Conservation (phyloP, 1,140 invertebrate genomes). For the Conus betulinus region DNA sequence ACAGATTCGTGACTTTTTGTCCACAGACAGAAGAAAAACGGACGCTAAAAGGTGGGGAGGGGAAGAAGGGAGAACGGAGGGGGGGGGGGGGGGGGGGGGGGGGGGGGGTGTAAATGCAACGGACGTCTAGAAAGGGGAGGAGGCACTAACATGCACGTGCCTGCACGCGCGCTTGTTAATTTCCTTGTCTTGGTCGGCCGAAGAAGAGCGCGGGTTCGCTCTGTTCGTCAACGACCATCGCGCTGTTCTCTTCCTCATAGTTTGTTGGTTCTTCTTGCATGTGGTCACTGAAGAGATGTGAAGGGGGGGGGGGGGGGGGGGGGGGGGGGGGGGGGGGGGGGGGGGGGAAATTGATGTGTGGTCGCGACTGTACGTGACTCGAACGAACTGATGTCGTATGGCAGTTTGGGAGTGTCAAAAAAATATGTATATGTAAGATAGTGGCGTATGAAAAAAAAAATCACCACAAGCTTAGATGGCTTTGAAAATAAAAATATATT, state of each 20-base stretch:
- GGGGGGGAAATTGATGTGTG: not conserved
- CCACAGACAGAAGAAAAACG: not conserved
- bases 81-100: too few relatives aligned
- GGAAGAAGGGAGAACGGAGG: not conserved
- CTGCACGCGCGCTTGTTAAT: not conserved
- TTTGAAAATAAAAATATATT: too few relatives aligned
- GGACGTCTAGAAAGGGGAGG: not conserved
- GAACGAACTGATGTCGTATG: too few relatives aligned
- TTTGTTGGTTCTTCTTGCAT: not conserved
- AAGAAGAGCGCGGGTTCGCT: too few relatives aligned
- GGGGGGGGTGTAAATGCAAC: not conserved
- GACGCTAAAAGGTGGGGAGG: constrained; percentile 5
- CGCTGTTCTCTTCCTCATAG: not conserved
- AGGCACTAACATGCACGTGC: constrained; percentile 13
- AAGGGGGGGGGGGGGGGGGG: too few relatives aligned
- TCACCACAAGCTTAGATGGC: too few relatives aligned
- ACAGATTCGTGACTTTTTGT: not conserved
- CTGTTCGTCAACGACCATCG: not conserved
- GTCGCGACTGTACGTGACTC: not conserved
- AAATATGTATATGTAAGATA: too few relatives aligned
- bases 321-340: too few relatives aligned
- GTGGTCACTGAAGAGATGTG: not conserved
- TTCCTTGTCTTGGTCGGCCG: too few relatives aligned
- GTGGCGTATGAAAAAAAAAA: too few relatives aligned
- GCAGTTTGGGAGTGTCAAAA: too few relatives aligned